A percentile compares a stretch with the other conserved stretches of the same genome.
Conservation (phyloP, 1,140 invertebrate species). For the Schlechtendalia chinensis region DNA sequence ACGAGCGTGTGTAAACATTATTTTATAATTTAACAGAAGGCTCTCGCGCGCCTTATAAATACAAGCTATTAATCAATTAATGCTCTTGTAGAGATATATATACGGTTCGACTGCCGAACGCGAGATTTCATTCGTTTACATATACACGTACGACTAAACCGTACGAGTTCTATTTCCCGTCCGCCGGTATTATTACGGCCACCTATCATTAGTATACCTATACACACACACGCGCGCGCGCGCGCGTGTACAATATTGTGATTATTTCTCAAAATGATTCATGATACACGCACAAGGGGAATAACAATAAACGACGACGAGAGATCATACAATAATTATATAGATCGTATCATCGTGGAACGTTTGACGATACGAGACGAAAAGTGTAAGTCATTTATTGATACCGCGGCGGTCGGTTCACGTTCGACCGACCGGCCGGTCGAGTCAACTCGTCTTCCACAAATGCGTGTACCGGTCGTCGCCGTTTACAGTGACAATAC, state of each 20-base stretch:
- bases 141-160: background rate
- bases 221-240: background rate
- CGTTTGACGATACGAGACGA: background rate
- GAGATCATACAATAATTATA: slow-evolving; percentile 3
- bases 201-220: too few species aligned
- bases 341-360: background rate
- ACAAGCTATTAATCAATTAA: background rate
- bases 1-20: background rate
- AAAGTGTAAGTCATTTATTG: background rate
- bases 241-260: too few species aligned
- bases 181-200: background rate
- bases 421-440: too few species aligned
- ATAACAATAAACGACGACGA: background rate
- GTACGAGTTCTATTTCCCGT: background rate
- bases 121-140: background rate
- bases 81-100: background rate
- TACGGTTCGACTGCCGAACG: background rate
- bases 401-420: background rate
- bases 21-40: background rate
- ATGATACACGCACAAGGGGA: background rate
- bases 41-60: background rate
- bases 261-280: slow-evolving; percentile 15
- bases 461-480: too few species aligned
- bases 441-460: too few species aligned
- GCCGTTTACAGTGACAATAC: too few species aligned